Base-by-base conservation (phyloP, 2,797 vertebrate species). In the Enteromius radiatus region DNA sequence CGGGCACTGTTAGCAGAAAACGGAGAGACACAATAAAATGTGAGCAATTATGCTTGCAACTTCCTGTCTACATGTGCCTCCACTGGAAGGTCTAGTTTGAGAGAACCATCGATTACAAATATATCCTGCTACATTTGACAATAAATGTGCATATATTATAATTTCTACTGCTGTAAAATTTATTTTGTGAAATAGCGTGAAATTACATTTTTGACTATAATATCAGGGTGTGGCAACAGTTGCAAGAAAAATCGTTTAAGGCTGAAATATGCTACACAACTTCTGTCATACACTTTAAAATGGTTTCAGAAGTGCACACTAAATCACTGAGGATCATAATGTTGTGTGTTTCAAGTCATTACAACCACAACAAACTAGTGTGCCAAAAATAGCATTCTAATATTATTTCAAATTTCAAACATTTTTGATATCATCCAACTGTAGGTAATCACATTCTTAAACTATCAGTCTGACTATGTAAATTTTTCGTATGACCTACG, bases 21-120 rank as follows among this genome's bases (percentile, higher is more conserved):
- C 10, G 63, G 78, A 80, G 65, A 80, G 54, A 75, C 59, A 82
- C 69, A 80, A 19, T 80, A 56, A 80, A 47, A 65, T 28, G 43
- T 68, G 45, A 45, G 68, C 17, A n/a, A 47, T 47, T 65, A 43
- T 28, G 61, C 54, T 47, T 26, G 43, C 12, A 83, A 67, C 33
- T 78, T 76, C 65, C 21, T 78, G 76, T 26, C 61, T 47, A 79
- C 41, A 19, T 73, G 49, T 76, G 23, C 61, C 15, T 49, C 31
- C n/a, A 61, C 23, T 64, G 28, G 41, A 80, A 70, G 43, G 52
- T 43, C 36, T 59, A 28, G 52, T 33, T 14, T 71, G 10, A 14
- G 78, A 61, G 45, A 81, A 73, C 28, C 21, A 80, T 19, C 4
- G 6, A 11, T 80, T 71, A 47, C 54, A 63, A 71, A 71, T 36